Evolutionary conservation across 1,140 invertebrate genomes (phyloP).

Genomic region (Papilio xuthus): DNA sequence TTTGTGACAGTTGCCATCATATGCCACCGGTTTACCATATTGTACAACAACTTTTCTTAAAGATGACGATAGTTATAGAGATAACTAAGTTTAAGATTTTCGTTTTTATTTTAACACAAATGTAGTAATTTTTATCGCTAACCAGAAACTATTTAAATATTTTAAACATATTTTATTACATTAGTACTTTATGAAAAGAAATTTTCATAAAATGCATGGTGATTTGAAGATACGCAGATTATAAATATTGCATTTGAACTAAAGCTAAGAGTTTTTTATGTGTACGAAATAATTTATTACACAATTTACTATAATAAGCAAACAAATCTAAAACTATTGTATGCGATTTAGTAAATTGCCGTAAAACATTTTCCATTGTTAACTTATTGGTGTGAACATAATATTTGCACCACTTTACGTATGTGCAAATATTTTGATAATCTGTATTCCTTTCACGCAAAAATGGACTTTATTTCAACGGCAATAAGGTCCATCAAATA

Average conservation of each 20-base stretch:
- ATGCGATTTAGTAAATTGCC: not conserved
- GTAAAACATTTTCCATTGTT: slow-evolving; percentile 1
- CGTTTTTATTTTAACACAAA: no score
- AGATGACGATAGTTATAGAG: not conserved
- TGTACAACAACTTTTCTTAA: not conserved
- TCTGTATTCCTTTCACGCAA: not conserved
- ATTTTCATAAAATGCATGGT: no score
- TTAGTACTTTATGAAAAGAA: no score
- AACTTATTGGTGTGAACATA: slow-evolving; percentile 1
- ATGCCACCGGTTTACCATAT: slow-evolving; percentile 1
- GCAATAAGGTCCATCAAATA: not conserved
- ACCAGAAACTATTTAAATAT: no score
- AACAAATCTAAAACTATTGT: not conserved
- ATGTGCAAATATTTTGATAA: not conserved
- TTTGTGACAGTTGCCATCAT: not conserved
- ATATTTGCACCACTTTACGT: not conserved
- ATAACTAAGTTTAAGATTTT: no score
- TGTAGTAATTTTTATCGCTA: no score
- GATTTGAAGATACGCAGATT: no score
- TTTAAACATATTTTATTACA: no score
- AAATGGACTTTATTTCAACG: not conserved
- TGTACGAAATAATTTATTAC: not conserved
- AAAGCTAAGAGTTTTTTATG: not conserved
- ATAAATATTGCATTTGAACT: no score
- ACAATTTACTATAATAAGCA: not conserved